These are phyloP conservation scores for Neoaliturus tenellus DNA, from an alignment of 2,888 invertebrate species.

Conservation along the genomic window DNA sequence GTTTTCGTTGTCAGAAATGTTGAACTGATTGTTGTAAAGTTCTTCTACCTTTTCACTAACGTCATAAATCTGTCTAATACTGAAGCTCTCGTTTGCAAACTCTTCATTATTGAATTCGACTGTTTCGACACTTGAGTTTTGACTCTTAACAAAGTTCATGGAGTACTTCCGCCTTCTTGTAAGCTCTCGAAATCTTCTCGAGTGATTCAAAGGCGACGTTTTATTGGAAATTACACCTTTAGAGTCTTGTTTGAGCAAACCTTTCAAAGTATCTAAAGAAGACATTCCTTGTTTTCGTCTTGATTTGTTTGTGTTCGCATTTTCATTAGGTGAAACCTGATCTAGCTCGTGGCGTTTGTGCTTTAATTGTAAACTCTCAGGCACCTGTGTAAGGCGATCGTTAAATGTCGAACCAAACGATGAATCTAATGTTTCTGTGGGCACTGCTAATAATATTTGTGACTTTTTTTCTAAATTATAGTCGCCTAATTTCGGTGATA, in stretches of 20 bases:
- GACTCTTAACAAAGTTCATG: constrained; percentile 26
- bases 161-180: constrained; percentile 7
- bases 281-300: background rate
- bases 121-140: background rate
- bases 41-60: background rate
- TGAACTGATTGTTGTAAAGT: background rate
- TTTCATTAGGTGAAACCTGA: background rate
- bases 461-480: no score
- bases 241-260: background rate
- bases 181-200: background rate
- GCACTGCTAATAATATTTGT: background rate
- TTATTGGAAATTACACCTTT: background rate
- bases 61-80: background rate
- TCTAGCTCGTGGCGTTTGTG: background rate
- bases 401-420: background rate
- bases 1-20: background rate
- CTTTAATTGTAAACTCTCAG: background rate
- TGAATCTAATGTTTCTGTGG: background rate
- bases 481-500: no score
- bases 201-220: background rate
- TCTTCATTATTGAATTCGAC: background rate
- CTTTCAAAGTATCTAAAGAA: background rate
- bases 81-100: background rate
- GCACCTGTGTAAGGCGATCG: background rate
- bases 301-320: background rate